Percentiles rank a stretch among this genome's conserved stretches.
Evolutionary conservation across 2,888 invertebrate species (phyloP).

Genomic region (Cactoblastis cactorum): DNA sequence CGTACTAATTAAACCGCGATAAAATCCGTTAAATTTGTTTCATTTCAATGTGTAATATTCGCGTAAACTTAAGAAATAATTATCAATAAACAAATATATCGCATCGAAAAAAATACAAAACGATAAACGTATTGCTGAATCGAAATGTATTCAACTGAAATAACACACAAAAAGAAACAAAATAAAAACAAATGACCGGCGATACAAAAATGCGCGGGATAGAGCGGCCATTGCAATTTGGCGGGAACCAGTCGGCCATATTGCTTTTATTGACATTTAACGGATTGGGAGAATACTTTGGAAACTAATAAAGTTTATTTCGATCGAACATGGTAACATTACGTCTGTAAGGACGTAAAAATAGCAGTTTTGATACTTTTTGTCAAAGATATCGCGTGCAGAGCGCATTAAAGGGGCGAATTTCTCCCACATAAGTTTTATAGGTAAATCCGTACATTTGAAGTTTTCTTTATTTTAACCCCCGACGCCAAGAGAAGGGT

Average conservation of each 20-base stretch:
- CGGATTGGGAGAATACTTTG: background rate
- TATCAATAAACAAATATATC: too few relatives aligned
- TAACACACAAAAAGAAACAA: conserved; percentile 7
- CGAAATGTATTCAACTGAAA: conserved; percentile 1
- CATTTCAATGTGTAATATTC: too few relatives aligned
- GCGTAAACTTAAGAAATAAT: too few relatives aligned
- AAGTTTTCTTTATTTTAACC: background rate
- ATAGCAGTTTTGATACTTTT: background rate
- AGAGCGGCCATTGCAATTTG: conserved; percentile 6
- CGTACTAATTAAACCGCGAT: too few relatives aligned
- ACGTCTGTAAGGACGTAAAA: background rate
- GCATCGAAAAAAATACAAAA: background rate
- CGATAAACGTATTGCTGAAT: conserved; percentile 1
- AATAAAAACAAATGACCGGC: conserved; percentile 4
- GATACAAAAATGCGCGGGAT: conserved; percentile 4
- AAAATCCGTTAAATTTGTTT: too few relatives aligned
- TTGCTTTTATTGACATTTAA: conserved; percentile 8
- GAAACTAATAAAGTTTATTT: conserved; percentile 7
- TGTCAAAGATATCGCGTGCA: background rate
- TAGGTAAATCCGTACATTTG: background rate
- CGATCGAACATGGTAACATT: background rate
- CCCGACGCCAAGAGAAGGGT: background rate
- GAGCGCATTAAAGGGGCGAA: background rate
- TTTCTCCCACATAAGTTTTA: background rate
- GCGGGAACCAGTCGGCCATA: conserved; percentile 8